Conservation (phyloP, 2,888 invertebrate genomes). For the Bembecia ichneumoniformis region DNA sequence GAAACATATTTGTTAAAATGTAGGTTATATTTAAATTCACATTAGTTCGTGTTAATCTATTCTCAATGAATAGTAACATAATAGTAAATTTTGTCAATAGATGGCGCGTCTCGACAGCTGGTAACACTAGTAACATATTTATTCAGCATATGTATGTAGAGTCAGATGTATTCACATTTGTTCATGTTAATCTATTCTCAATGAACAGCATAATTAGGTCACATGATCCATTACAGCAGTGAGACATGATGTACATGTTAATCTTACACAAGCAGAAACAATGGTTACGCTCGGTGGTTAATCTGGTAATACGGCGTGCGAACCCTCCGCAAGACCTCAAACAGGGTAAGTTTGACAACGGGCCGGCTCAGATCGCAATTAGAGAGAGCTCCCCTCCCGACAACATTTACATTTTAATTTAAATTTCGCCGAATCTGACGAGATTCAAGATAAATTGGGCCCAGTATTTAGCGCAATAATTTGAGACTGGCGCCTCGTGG, state of each 20-base stretch:
- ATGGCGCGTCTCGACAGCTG: too few relatives aligned
- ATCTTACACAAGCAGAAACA: too few relatives aligned
- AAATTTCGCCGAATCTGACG: constrained; percentile 64
- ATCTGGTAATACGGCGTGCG: constrained; percentile 16
- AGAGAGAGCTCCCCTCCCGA: constrained; percentile 44
- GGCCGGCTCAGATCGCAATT: constrained; percentile 54
- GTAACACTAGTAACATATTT: too few relatives aligned
- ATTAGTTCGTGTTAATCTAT: too few relatives aligned
- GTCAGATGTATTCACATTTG: too few relatives aligned
- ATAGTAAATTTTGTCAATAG: too few relatives aligned
- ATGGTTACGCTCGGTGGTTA: constrained; percentile 15
- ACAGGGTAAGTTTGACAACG: constrained; percentile 44
- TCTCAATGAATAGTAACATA: constrained; percentile 6
- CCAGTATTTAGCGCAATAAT: constrained; percentile 64
- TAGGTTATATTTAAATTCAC: too few relatives aligned
- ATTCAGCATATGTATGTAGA: too few relatives aligned
- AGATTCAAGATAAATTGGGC: constrained; percentile 66
- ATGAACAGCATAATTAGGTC: constrained; percentile 6
- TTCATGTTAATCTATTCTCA: background rate
- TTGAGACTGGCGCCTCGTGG: constrained; percentile 48
- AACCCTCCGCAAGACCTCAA: constrained; percentile 26
- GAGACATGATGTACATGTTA: too few relatives aligned
- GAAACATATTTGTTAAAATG: too few relatives aligned
- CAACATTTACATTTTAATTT: constrained; percentile 71
- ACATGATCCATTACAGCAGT: background rate